Base-by-base conservation (phyloP, 2,113 vertebrate genomes). In the Seriola quinqueradiata region DNA sequence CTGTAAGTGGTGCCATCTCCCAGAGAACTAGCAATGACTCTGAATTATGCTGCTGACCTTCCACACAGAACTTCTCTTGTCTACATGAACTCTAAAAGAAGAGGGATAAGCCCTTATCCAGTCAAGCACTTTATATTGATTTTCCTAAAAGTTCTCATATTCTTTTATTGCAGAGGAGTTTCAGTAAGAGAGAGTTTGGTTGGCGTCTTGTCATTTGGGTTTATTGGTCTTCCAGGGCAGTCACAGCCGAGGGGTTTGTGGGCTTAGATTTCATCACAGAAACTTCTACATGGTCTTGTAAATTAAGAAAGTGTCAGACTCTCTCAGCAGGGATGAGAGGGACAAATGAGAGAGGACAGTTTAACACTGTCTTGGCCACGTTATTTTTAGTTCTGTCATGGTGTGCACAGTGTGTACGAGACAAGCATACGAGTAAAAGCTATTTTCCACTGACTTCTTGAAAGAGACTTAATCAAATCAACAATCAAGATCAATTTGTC, bases 251-350 rank as follows among this genome's bases (percentile, higher is more conserved):
- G 8, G 61, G 66, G 77, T 77, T 50, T 28, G 34, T 64, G 72
- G 5, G 61, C 64, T 87, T 82, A 81, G 81, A 86, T 70, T 79
- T 86, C 69, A 87, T 89, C 81, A 85, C n/a, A 79, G 28, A 85
- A 89, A 83, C 23, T 74, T 87, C 73, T 55, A 32, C 52, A 71
- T 64, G 0, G 68, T 55, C 65, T 77, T 75, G 36, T 81, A 52
- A 86, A 89, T 84, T 61, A 77, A 84, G 67, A 80, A 84, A 72
- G 75, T 79, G 87, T 88, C 85, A 73, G 28, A 86, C 54, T 70
- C 60, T 76, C 60, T 80, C n/a, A 65, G 75, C 54, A 32, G 21
- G 42, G 59, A 67, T 76, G 54, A 76, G 40, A 57, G 50, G 44
- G 21, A 81, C 70, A 74, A 83, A 89, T 77, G 71, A 88, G 59